Evolutionary conservation across 35 echinoderm and acorn worm genomes (phyloP).

Genomic region (Eucidaris tribuloides): DNA sequence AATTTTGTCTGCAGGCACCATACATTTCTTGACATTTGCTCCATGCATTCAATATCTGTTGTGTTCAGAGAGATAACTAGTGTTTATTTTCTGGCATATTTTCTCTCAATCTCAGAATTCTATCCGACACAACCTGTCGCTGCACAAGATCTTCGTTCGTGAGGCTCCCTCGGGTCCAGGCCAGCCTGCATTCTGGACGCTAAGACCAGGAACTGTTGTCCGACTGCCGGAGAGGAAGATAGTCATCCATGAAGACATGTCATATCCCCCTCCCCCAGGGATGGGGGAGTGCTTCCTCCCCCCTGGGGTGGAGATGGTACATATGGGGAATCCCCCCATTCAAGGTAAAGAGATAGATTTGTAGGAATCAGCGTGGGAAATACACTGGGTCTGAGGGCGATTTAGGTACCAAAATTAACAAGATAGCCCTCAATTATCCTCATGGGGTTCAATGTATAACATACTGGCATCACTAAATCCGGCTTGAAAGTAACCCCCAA

Average conservation of each 20-base stretch:
- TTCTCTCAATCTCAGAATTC: constrained; percentile 80
- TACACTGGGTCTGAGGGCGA: no score
- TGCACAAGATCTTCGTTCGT: constrained; percentile 96
- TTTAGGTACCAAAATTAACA: no score
- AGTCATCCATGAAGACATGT: constrained; percentile 38
- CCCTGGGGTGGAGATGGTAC: not conserved
- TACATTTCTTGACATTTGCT: no score
- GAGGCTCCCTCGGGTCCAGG: constrained; percentile 69
- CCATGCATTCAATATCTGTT: no score
- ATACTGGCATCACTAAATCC: no score
- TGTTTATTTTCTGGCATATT: not conserved
- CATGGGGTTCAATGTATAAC: no score
- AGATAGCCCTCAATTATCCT: no score
- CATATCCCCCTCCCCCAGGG: not conserved
- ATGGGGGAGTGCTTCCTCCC: not conserved
- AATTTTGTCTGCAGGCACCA: no score
- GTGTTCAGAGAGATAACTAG: no score
- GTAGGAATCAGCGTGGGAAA: no score
- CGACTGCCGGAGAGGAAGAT: constrained; percentile 71
- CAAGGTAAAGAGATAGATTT: no score
- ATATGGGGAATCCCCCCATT: constrained; percentile 1
- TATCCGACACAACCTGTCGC: constrained; percentile 92
- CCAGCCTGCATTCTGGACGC: constrained; percentile 91
- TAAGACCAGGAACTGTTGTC: constrained; percentile 83
- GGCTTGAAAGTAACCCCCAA: no score